Evolutionary conservation across 2,113 vertebrate species (phyloP).

Genomic region (Eclectus roratus): DNA sequence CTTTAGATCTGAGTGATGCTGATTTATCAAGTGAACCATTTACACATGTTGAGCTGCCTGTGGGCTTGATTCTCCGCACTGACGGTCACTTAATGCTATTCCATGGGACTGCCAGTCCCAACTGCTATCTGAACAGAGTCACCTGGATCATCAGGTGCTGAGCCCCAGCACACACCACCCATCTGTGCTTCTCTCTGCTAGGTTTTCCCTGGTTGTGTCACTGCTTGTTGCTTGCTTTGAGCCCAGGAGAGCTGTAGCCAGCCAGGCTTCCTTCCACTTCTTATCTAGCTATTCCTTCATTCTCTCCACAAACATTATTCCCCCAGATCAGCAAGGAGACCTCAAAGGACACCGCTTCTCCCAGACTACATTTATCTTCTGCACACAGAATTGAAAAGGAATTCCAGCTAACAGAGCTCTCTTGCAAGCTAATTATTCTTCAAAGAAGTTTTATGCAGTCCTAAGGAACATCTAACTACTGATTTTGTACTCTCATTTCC

Average conservation of each 20-base stretch:
- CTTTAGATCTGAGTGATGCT: neutral
- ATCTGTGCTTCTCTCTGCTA: neutral
- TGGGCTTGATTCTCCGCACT: neutral
- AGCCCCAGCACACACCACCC: neutral
- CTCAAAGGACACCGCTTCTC: neutral
- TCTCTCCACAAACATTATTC: neutral
- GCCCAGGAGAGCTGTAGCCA: neutral
- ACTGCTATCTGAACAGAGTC: neutral
- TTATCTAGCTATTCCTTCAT: neutral
- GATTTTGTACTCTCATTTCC: slow-evolving; percentile 39
- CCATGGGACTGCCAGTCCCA: neutral
- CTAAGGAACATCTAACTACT: slow-evolving; percentile 21
- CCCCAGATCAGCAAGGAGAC: neutral
- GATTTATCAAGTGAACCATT: neutral
- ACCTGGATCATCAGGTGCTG: neutral
- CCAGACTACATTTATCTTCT: slow-evolving; percentile 16
- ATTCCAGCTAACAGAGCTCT: slow-evolving; percentile 17
- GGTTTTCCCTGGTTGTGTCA: neutral
- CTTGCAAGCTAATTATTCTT: slow-evolving; percentile 50
- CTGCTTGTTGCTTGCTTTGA: neutral
- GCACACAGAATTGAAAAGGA: neutral
- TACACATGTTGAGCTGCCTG: neutral
- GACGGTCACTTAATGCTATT: neutral
- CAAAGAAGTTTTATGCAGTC: slow-evolving; percentile 38
- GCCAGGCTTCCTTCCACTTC: neutral